Evolutionary conservation across 2,888 invertebrate species (phyloP), one percentile per base, ranked within the genome.

Genomic region (Lithosia quadra): DNA sequence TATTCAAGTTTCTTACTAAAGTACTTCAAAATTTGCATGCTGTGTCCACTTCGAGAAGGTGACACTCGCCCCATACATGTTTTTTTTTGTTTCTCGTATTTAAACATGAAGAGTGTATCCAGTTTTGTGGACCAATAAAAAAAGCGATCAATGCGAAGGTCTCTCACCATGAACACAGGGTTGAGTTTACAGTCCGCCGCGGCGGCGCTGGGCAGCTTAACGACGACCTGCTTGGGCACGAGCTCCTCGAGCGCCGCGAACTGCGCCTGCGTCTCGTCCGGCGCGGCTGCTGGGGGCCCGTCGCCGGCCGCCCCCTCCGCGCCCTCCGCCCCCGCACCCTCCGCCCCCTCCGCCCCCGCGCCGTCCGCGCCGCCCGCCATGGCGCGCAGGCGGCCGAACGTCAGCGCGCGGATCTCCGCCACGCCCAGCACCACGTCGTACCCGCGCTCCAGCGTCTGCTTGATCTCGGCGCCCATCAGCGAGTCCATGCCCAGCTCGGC

Each of bases 401-500:
- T 98, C 60, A 99, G 95, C 65, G 95, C 96, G 74, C 99, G 96
- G 83, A 99, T 98, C 92, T 99, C 99, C 91, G 98, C 98, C 80
- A 99, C 98, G 74, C 98, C 97, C 73, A 99, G 95, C 28, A 98
- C 97, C 70, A 99, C 93, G 91, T 99, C 99, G 93, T 97, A 99
- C 86, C 98, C 98, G 68, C 99, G 96, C 91, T 99, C 99, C 66
- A 99, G 94, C 0, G 98, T 98, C 93, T 99, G 99, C 91, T 99
- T 99, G 86, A 99, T 99, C 95, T 99, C 99, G 1, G 99, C 99
- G 60, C 99, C 99, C 99, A 99, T 99, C 79, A 99, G 95, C 2
- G 99, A 99, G 90, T 99, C 99, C 97, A 99, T 98, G 73, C 99
- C 99, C 56, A 99, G 96, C 91, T 99, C 99, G 36, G 98, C 98